phyloP scores from a whole-genome alignment of 92 coral and sea anemone genomes.

The Umimayanthus kanabou region DNA sequence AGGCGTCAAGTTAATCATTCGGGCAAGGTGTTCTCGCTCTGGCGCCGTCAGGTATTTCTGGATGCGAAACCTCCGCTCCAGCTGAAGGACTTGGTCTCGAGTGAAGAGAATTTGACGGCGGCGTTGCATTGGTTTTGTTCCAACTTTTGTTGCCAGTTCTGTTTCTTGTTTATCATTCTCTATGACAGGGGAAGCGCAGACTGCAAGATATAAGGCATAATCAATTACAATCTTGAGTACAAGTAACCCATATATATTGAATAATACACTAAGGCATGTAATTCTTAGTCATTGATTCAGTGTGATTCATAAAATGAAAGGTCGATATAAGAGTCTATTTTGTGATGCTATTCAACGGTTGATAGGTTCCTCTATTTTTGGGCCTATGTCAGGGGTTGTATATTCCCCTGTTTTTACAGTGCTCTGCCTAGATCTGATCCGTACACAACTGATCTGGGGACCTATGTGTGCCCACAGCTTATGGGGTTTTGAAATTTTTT shows the following conservation, averaged over 20 bases:
- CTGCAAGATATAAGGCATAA: conserved; percentile 8
- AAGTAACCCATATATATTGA: not conserved
- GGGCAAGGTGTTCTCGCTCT: conserved; percentile 94
- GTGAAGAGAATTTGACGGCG: conserved; percentile 90
- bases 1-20: conserved; percentile 94
- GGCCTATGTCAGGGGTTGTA: not conserved
- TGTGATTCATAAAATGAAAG: not conserved
- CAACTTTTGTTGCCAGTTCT: conserved; percentile 21
- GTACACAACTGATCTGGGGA: no score
- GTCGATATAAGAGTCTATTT: not conserved
- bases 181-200: conserved; percentile 4
- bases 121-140: conserved; percentile 65
- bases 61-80: conserved; percentile 92
- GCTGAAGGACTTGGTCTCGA: conserved; percentile 88
- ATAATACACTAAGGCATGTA: not conserved
- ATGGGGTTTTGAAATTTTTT: not conserved
- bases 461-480: no score
- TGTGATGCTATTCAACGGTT: not conserved
- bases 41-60: conserved; percentile 95
- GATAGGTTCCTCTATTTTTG: not conserved
- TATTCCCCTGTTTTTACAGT: not conserved
- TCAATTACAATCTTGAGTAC: not conserved
- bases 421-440: no score
- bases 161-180: conserved; percentile 26
- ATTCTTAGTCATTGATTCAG: not conserved